Percentiles rank a stretch among this genome's conserved stretches.
These are phyloP conservation scores for Amblyjoppa proteus DNA, from an alignment of 2,888 invertebrate species.

Conservation along the genomic window DNA sequence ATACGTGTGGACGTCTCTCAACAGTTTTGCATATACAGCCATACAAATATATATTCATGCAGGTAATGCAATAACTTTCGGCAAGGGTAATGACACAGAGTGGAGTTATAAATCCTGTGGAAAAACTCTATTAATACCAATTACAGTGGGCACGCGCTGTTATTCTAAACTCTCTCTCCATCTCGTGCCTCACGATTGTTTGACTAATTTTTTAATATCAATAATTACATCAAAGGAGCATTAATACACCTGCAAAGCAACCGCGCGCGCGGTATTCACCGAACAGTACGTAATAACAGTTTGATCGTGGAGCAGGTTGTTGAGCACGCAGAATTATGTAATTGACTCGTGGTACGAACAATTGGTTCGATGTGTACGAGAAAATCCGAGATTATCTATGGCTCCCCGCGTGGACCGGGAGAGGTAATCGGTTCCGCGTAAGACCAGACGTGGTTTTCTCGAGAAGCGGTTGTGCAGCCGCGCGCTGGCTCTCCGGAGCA, in stretches of 20 bases:
- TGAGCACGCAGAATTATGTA: slow-evolving; percentile 64
- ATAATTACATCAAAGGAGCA: slow-evolving; percentile 44
- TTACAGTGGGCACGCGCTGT: slow-evolving; percentile 46
- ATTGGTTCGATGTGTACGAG: slow-evolving; percentile 63
- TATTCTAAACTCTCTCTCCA: not conserved
- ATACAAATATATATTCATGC: not conserved
- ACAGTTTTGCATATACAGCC: slow-evolving; percentile 49
- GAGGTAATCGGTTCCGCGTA: slow-evolving; percentile 68
- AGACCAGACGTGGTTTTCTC: slow-evolving; percentile 58
- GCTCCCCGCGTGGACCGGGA: not conserved
- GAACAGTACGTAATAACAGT: slow-evolving; percentile 30
- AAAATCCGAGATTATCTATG: slow-evolving; percentile 66
- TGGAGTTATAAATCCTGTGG: slow-evolving; percentile 35
- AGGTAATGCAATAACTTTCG: slow-evolving; percentile 35
- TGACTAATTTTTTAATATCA: slow-evolving; percentile 51
- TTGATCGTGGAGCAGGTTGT: slow-evolving; percentile 58
- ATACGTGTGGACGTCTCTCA: slow-evolving; percentile 68
- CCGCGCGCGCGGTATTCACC: not conserved
- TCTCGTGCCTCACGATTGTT: slow-evolving; percentile 28
- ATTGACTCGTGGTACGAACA: slow-evolving; percentile 64
- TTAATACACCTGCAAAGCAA: slow-evolving; percentile 26
- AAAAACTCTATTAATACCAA: slow-evolving; percentile 54
- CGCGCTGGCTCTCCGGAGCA: not conserved
- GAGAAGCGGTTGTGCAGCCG: slow-evolving; percentile 5
- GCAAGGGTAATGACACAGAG: slow-evolving; percentile 25